Evolutionary conservation across 2,797 vertebrate species (phyloP).

Genomic region (Micrastur ruficollis): DNA sequence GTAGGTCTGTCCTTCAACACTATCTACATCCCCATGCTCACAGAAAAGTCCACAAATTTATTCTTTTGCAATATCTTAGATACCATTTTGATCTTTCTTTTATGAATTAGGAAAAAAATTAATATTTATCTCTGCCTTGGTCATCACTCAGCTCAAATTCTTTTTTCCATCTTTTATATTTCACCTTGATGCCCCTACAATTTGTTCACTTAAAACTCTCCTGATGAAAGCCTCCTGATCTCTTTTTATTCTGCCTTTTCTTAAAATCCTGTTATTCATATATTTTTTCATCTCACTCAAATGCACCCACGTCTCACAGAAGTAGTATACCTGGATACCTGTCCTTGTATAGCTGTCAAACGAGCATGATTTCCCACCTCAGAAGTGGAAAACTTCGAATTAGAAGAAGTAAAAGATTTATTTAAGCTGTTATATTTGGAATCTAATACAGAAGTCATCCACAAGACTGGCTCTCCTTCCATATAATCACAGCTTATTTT

Average conservation of each 20-base stretch:
- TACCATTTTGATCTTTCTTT: neutral
- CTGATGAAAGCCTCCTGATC: neutral
- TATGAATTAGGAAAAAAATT: neutral
- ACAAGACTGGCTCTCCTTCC: neutral
- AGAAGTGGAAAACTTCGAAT: neutral
- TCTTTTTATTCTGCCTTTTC: neutral
- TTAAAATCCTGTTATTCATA: neutral
- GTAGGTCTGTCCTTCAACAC: neutral
- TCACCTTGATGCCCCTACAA: neutral
- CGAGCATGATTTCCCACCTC: neutral
- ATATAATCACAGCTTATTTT: neutral
- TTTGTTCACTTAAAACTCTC: neutral
- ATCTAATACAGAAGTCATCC: neutral
- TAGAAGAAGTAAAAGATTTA: neutral
- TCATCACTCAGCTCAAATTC: neutral
- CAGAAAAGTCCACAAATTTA: neutral
- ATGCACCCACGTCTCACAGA: neutral
- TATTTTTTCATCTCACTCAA: neutral
- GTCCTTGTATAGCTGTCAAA: neutral
- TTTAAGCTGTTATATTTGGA: neutral
- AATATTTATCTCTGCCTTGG: neutral
- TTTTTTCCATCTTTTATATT: neutral
- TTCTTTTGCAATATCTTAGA: neutral
- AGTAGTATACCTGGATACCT: neutral
- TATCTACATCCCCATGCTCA: rapidly evolving